These are phyloP conservation scores for Diabrotica virgifera DNA, from an alignment of 1,140 invertebrate genomes.

Conservation along the genomic window DNA sequence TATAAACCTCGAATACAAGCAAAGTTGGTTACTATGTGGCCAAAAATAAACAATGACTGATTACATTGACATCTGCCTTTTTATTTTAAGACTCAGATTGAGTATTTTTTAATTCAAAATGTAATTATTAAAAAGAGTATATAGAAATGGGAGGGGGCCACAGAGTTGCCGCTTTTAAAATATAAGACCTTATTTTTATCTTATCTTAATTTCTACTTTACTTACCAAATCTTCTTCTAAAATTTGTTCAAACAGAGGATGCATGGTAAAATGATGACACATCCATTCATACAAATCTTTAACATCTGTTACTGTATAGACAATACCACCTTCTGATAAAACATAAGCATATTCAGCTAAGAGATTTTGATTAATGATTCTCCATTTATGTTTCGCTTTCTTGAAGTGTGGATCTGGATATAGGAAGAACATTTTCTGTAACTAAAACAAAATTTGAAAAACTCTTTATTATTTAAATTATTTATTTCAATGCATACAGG, in stretches of 20 bases:
- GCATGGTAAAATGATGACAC: constrained; percentile 84
- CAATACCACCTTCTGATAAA: constrained; percentile 74
- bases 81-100: too few species aligned
- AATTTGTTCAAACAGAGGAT: constrained; percentile 85
- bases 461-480: background rate
- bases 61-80: too few species aligned
- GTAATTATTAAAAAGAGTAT: too few species aligned
- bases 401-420: constrained; percentile 99
- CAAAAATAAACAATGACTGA: too few species aligned
- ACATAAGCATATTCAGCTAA: constrained; percentile 97
- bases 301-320: constrained; percentile 98
- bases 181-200: too few species aligned
- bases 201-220: constrained; percentile 8
- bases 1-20: too few species aligned
- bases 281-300: constrained; percentile 98
- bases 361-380: constrained; percentile 92
- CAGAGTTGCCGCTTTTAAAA: too few species aligned
- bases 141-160: too few species aligned
- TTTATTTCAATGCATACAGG: background rate
- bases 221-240: constrained; percentile 71
- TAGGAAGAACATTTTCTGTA: constrained; percentile 99
- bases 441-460: constrained; percentile 57
- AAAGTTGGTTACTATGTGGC: too few species aligned
- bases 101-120: too few species aligned
- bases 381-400: constrained; percentile 98